Percentiles rank a stretch among this genome's conserved stretches.
Evolutionary conservation across 1,140 invertebrate species (phyloP).

Genomic region (Leptinotarsa undecemlineata): DNA sequence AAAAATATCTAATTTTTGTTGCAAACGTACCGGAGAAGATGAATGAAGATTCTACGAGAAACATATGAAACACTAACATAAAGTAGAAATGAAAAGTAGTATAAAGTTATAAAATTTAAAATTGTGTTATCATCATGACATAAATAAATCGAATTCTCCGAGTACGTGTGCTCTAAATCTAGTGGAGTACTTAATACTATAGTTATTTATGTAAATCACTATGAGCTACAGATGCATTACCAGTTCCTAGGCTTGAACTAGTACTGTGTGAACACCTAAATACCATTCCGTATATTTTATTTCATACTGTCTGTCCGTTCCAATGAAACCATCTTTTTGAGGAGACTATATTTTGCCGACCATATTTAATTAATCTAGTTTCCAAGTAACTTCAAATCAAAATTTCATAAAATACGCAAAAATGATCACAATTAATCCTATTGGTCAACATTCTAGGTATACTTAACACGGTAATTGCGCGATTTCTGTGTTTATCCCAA

Average conservation of each 20-base stretch:
- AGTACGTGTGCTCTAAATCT: constrained; percentile 2
- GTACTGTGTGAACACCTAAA: neutral
- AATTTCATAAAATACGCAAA: no score
- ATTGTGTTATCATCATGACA: constrained; percentile 8
- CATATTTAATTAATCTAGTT: no score
- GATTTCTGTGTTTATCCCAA: no score
- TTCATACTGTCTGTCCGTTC: neutral
- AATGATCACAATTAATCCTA: no score
- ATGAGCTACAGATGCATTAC: neutral
- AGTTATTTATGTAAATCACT: neutral
- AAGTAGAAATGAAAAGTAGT: constrained; percentile 13
- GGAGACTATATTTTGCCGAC: no score
- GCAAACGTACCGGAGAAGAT: constrained; percentile 46
- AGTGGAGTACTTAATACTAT: neutral
- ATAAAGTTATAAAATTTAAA: constrained; percentile 17
- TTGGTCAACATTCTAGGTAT: no score
- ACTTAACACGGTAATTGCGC: no score
- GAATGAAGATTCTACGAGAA: neutral
- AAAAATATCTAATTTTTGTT: neutral
- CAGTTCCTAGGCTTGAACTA: neutral
- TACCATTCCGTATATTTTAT: neutral
- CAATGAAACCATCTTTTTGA: neutral
- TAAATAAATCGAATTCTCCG: constrained; percentile 6
- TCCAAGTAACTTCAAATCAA: no score
- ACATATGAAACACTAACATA: neutral